A percentile compares a stretch with the other conserved stretches of the same genome.
phyloP scores from a whole-genome alignment of 2,888 invertebrate species.

The Cerastoderma edule region DNA sequence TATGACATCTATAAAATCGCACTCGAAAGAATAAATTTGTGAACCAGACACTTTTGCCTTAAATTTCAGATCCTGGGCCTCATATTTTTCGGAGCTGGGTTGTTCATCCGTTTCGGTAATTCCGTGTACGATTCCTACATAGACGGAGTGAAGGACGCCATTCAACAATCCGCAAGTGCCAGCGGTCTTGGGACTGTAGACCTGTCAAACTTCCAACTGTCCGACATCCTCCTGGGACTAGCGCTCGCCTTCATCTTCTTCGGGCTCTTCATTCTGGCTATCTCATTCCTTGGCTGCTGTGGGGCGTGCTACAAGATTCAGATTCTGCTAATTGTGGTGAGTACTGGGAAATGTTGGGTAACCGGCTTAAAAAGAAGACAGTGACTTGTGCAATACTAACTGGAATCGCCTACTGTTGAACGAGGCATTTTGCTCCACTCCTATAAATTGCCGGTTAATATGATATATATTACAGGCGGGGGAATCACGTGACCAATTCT shows the following conservation, averaged over 20 bases:
- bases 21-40: too few species aligned
- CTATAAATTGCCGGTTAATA: too few species aligned
- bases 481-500: too few species aligned
- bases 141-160: constrained; percentile 31
- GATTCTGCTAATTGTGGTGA: constrained; percentile 49
- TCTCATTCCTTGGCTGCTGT: constrained; percentile 66
- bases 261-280: constrained; percentile 62
- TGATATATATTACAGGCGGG: too few species aligned
- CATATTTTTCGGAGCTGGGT: constrained; percentile 44
- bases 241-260: constrained; percentile 65
- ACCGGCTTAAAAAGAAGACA: too few species aligned
- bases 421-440: not conserved
- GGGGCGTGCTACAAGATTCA: constrained; percentile 68
- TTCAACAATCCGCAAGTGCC: constrained; percentile 38
- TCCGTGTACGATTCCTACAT: constrained; percentile 41
- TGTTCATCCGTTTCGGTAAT: constrained; percentile 50
- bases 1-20: too few species aligned
- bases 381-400: too few species aligned
- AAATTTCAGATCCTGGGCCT: constrained; percentile 49
- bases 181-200: constrained; percentile 44
- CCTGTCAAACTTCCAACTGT: constrained; percentile 42
- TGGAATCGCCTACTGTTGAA: not conserved
- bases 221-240: constrained; percentile 40
- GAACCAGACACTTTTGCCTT: not conserved
- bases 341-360: too few species aligned